Conservation (phyloP, 2,113 vertebrate genomes). For the Microtus ochrogaster region DNA sequence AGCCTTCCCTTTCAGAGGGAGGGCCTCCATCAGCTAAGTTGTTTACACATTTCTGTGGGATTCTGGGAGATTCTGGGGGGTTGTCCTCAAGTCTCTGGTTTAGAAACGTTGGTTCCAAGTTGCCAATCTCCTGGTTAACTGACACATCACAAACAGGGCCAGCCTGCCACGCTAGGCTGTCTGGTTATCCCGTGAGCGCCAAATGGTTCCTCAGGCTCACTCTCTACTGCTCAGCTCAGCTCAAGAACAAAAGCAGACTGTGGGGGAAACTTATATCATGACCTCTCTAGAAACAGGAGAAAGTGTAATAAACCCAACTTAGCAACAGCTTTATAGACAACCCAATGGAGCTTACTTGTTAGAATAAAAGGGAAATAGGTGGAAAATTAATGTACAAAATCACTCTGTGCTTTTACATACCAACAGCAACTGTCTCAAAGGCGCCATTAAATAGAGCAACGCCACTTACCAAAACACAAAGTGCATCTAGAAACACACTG, state of each 20-base stretch:
- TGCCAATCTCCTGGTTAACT: not conserved
- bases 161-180: not conserved
- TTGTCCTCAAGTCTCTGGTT: not conserved
- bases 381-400: not conserved
- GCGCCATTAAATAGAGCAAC: not conserved
- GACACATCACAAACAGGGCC: no score
- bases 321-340: not conserved
- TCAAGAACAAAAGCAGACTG: not conserved
- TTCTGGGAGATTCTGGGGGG: not conserved
- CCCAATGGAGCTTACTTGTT: not conserved
- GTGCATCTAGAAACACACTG: not conserved
- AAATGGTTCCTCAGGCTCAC: no score
- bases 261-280: not conserved
- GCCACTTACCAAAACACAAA: not conserved
- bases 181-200: not conserved
- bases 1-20: not conserved
- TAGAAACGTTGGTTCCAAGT: not conserved
- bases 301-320: not conserved
- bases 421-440: not conserved
- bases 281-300: not conserved
- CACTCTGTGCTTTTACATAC: not conserved
- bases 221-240: not conserved
- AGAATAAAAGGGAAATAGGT: not conserved
- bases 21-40: not conserved
- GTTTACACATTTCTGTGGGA: not conserved